Percentiles rank a stretch among this genome's conserved stretches.
phyloP scores from a whole-genome alignment of 2,113 vertebrate species.

The Aythya baeri region DNA sequence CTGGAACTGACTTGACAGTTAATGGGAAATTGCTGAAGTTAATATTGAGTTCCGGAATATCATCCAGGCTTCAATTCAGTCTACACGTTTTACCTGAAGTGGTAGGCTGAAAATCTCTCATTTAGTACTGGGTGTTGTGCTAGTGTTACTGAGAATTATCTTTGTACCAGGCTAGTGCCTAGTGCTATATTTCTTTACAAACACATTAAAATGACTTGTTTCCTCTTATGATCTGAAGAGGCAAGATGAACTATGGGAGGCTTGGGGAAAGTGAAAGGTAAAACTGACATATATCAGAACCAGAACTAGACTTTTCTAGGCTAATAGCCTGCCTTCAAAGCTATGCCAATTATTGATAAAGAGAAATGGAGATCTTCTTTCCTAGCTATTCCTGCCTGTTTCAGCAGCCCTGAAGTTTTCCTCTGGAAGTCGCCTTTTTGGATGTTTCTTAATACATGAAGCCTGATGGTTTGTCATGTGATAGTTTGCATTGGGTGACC shows the following conservation, averaged over 20 bases:
- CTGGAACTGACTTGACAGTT: neutral
- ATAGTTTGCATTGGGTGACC: neutral
- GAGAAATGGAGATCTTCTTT: neutral
- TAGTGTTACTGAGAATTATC: neutral
- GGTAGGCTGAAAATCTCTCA: neutral
- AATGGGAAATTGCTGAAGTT: neutral
- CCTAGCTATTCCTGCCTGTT: neutral
- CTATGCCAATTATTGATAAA: neutral
- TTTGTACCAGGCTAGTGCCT: neutral
- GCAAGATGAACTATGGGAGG: neutral
- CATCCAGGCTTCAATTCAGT: neutral
- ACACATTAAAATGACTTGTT: accelerated
- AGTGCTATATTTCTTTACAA: neutral
- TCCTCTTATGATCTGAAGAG: neutral
- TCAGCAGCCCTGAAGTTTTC: neutral
- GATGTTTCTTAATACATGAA: neutral
- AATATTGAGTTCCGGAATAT: neutral
- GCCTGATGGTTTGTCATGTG: neutral
- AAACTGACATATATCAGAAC: neutral
- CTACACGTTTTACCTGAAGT: neutral
- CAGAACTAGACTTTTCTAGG: neutral
- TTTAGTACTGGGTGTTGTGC: neutral
- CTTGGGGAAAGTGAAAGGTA: too few species aligned
- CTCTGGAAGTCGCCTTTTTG: neutral
- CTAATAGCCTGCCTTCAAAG: neutral